Evolutionary conservation across 2,113 vertebrate species (phyloP).

Genomic region (Calidris pugnax): DNA sequence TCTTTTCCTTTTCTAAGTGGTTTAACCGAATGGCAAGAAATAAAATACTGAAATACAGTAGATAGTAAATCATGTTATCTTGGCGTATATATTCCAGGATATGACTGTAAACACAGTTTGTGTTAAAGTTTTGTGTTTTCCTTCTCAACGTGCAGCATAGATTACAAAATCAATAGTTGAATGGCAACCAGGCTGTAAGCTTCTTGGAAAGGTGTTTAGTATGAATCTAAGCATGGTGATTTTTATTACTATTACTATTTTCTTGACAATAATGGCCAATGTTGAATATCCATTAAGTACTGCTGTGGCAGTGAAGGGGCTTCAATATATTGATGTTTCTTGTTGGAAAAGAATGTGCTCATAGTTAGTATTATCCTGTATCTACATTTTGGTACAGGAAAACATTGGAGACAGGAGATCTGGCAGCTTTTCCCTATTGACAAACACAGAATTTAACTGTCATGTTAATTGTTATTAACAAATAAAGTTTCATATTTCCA

Average conservation of each 20-base stretch:
- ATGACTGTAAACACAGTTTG: neutral
- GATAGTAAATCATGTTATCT: neutral
- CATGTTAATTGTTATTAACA: neutral
- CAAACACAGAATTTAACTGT: neutral
- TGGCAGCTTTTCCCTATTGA: neutral
- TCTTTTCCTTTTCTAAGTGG: neutral
- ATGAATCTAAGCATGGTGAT: neutral
- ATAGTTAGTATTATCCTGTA: neutral
- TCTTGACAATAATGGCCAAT: neutral
- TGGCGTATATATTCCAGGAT: neutral
- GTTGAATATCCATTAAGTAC: neutral
- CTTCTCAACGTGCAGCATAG: neutral
- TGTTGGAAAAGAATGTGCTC: neutral
- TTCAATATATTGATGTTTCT: neutral
- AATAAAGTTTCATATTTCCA: neutral
- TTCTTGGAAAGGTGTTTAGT: neutral
- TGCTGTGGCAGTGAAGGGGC: neutral
- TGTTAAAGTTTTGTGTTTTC: neutral
- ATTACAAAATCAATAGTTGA: neutral
- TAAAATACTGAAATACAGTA: neutral
- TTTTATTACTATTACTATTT: neutral
- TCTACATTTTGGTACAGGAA: neutral
- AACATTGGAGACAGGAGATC: neutral
- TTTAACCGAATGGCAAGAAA: neutral
- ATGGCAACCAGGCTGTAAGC: neutral